These are phyloP conservation scores for Leptocoma aspasia DNA, from an alignment of 2,113 vertebrate species.

Conservation along the genomic window DNA sequence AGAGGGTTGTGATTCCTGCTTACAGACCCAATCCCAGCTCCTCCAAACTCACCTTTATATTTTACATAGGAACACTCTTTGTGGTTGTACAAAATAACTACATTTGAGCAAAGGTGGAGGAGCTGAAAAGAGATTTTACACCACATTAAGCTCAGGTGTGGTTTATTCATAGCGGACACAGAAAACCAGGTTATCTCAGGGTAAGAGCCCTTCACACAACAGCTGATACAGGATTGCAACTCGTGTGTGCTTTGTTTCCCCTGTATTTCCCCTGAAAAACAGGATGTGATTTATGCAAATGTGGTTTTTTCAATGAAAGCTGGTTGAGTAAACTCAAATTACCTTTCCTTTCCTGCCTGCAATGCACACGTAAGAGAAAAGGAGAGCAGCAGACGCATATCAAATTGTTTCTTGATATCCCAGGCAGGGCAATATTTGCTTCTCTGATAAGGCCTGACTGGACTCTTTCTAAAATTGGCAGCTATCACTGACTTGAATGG, in stretches of 20 bases:
- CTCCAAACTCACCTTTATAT: background rate
- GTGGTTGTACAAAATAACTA: background rate
- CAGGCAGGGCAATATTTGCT: background rate
- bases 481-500: constrained; percentile 8
- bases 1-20: background rate
- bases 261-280: background rate
- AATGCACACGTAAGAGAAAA: background rate
- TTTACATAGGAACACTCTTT: background rate
- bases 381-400: background rate
- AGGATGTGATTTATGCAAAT: background rate
- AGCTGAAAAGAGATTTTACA: background rate
- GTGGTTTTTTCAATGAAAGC: background rate
- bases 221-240: background rate
- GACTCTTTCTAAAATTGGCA: constrained; percentile 9
- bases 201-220: background rate
- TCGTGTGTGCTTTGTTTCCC: background rate
- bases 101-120: background rate
- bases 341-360: background rate
- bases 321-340: background rate
- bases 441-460: background rate
- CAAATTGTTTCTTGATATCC: background rate
- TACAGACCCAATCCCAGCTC: background rate
- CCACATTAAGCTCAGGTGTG: background rate
- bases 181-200: background rate
- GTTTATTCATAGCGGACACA: background rate